Conservation (phyloP, 2,113 vertebrate species). For the Cyphomyrus discorhynchus region DNA sequence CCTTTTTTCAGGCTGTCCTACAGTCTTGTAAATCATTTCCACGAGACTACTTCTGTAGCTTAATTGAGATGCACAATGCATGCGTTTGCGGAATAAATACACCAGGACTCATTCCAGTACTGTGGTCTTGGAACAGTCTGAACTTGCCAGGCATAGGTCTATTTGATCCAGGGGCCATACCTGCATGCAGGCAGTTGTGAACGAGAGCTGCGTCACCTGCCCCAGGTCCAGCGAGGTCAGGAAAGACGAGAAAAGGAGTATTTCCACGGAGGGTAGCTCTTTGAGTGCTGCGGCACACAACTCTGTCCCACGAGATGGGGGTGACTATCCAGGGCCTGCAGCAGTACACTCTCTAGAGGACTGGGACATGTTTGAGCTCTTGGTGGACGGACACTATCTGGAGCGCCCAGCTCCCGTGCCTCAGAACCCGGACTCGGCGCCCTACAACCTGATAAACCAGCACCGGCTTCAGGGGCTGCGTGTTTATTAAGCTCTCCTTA, state of each 20-base stretch:
- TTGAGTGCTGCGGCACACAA: background rate
- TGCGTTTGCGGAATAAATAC: background rate
- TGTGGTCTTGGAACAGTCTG: background rate
- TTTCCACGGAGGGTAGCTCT: background rate
- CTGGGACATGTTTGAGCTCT: background rate
- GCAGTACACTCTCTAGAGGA: background rate
- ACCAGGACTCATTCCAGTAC: background rate
- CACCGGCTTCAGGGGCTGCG: background rate
- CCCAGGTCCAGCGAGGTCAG: background rate
- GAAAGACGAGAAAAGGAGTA: background rate
- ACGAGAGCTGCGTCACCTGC: background rate
- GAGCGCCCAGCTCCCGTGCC: background rate
- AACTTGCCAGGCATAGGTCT: background rate
- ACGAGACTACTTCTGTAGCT: background rate
- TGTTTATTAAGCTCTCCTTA: background rate
- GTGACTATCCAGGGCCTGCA: background rate
- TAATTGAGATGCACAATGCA: background rate
- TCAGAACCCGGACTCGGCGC: background rate
- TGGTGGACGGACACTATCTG: background rate
- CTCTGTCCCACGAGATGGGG: background rate
- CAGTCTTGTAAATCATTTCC: slow-evolving; percentile 7
- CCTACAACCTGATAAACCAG: background rate
- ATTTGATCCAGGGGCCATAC: background rate
- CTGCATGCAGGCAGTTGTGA: background rate
- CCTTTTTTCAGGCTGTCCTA: background rate